Conservation (phyloP, 2,888 invertebrate genomes). For the Eilema griseolum region DNA sequence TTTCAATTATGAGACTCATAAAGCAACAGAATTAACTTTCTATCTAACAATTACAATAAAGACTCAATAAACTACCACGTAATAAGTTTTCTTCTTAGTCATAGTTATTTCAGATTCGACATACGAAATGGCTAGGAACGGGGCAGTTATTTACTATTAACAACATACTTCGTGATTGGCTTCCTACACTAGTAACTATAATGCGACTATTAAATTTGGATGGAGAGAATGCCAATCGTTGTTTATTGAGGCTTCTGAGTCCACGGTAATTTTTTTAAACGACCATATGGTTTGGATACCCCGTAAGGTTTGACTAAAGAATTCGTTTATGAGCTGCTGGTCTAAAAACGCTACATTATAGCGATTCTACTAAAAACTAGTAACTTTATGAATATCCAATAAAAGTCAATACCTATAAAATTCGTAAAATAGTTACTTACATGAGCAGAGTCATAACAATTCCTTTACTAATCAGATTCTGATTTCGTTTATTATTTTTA, state of each 20-base stretch:
- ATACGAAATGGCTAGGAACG: background rate
- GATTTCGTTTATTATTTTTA: no score
- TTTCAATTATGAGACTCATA: background rate
- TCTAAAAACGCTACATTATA: no score
- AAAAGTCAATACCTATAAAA: no score
- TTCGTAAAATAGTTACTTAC: no score
- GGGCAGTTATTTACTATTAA: constrained; percentile 1
- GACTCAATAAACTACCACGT: constrained; percentile 1
- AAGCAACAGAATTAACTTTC: background rate
- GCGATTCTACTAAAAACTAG: no score
- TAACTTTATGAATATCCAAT: no score
- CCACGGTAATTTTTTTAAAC: background rate
- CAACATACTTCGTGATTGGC: constrained; percentile 3
- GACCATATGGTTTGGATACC: background rate
- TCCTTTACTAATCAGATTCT: no score
- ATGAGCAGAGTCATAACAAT: no score
- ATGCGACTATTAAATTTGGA: background rate
- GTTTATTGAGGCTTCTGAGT: background rate
- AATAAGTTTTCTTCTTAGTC: background rate
- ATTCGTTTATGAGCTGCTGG: background rate
- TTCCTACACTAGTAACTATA: background rate
- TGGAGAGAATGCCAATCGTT: background rate
- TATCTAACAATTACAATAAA: background rate
- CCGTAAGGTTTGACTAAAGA: background rate
- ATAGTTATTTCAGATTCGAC: background rate